These are phyloP conservation scores for Terebella lapidaria DNA, from an alignment of 2,888 invertebrate genomes.

Conservation along the genomic window DNA sequence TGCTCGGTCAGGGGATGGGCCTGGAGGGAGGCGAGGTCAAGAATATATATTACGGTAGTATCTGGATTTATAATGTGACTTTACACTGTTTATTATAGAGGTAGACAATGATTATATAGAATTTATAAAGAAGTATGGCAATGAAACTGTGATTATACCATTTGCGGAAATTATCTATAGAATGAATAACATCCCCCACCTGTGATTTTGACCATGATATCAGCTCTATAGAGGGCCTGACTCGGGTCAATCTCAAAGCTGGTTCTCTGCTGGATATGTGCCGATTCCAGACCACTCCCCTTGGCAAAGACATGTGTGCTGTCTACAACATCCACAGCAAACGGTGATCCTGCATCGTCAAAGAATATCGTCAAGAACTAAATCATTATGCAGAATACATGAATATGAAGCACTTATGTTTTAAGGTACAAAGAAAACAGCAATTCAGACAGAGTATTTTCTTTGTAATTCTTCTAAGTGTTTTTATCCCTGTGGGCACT, in stretches of 20 bases:
- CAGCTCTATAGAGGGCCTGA: constrained; percentile 10
- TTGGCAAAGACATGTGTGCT: constrained; percentile 27
- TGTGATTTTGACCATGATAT: constrained; percentile 26
- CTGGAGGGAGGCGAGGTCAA: constrained; percentile 8
- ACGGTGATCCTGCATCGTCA: constrained; percentile 19
- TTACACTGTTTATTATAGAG: too few relatives aligned
- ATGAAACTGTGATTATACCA: too few relatives aligned
- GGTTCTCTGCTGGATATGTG: constrained; percentile 52
- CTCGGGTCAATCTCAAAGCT: constrained; percentile 55
- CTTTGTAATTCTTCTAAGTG: too few relatives aligned
- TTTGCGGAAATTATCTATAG: too few relatives aligned
- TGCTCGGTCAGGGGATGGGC: constrained; percentile 15
- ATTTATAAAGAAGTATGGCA: too few relatives aligned
- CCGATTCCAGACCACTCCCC: constrained; percentile 53
- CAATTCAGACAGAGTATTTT: too few relatives aligned
- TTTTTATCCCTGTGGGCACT: too few relatives aligned
- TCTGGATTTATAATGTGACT: too few relatives aligned
- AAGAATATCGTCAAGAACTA: background rate
- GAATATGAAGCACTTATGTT: too few relatives aligned
- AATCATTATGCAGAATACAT: background rate
- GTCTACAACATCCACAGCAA: constrained; percentile 26
- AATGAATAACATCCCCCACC: too few relatives aligned
- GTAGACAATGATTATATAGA: too few relatives aligned
- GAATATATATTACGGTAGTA: background rate
- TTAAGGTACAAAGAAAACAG: too few relatives aligned